These are phyloP conservation scores for Lepidocyrtoides sp. DNA, from an alignment of 2,888 invertebrate species.

Conservation along the genomic window DNA sequence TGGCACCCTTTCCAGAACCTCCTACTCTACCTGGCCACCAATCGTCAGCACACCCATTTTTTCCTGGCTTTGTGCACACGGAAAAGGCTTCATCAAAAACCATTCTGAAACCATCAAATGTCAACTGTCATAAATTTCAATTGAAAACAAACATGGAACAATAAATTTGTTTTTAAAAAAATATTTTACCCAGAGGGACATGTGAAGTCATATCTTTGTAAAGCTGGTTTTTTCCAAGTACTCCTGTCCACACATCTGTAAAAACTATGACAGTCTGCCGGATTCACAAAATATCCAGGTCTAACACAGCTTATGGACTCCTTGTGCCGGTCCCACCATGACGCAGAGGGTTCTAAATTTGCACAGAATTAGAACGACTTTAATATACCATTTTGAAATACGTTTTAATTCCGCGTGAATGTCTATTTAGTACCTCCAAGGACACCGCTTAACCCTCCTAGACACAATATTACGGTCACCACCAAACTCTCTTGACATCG, in stretches of 20 bases:
- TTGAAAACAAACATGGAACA: too few species aligned
- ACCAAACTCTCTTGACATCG: background rate
- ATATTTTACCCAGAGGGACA: conserved; percentile 35
- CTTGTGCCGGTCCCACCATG: conserved; percentile 62
- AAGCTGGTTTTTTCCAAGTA: conserved; percentile 51
- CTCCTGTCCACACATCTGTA: conserved; percentile 72
- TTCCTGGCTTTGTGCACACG: conserved; percentile 54
- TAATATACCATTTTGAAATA: too few species aligned
- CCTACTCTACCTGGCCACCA: conserved; percentile 56
- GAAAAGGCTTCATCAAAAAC: conserved; percentile 60
- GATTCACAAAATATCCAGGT: conserved; percentile 70
- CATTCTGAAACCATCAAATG: conserved; percentile 49
- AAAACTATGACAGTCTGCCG: conserved; percentile 59
- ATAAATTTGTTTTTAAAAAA: too few species aligned
- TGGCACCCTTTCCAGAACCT: background rate
- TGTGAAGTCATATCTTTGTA: conserved; percentile 68
- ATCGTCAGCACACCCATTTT: conserved; percentile 61
- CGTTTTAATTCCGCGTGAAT: too few species aligned
- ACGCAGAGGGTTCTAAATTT: too few species aligned
- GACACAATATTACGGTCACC: background rate
- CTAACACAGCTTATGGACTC: background rate
- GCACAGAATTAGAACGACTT: too few species aligned
- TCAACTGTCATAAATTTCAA: too few species aligned
- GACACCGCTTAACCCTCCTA: background rate
- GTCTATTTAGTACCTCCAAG: background rate